A percentile compares a stretch with the other conserved stretches of the same genome.
phyloP scores from a whole-genome alignment of 1,140 invertebrate genomes.

The Sycophaga agraensis region DNA sequence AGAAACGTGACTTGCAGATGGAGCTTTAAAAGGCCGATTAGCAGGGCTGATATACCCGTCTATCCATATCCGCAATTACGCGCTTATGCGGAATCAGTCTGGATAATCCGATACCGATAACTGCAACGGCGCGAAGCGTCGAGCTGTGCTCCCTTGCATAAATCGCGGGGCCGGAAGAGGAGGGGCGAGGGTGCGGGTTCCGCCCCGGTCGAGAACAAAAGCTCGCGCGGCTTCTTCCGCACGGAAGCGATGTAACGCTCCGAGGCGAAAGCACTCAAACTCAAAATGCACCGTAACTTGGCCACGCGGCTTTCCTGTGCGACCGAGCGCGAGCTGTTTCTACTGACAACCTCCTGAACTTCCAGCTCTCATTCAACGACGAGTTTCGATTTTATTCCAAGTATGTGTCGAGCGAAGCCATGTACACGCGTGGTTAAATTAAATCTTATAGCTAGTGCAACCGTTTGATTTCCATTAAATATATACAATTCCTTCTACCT shows the following conservation, averaged over 20 bases:
- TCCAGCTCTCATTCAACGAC: conserved; percentile 4
- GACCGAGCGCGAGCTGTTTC: background rate
- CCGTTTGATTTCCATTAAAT: background rate
- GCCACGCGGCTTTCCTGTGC: conserved; percentile 15
- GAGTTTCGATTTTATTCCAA: background rate
- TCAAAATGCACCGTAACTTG: conserved; percentile 27
- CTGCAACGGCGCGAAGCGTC: no score
- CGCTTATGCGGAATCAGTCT: no score
- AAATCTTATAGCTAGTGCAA: background rate
- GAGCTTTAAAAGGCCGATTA: background rate
- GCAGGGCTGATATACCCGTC: no score
- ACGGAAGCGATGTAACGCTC: conserved; percentile 21
- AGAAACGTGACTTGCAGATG: background rate
- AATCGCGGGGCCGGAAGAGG: no score
- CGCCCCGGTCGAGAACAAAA: background rate
- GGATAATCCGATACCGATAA: background rate
- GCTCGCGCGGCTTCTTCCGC: conserved; percentile 10
- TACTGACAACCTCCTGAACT: background rate
- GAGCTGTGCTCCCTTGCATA: no score
- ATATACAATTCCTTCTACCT: no score
- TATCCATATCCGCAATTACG: no score
- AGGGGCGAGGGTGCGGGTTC: no score
- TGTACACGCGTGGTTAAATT: background rate
- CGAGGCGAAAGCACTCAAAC: conserved; percentile 27
- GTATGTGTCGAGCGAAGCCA: background rate